phyloP scores from a whole-genome alignment of 2,113 vertebrate species.

The Zosterops japonicus region DNA sequence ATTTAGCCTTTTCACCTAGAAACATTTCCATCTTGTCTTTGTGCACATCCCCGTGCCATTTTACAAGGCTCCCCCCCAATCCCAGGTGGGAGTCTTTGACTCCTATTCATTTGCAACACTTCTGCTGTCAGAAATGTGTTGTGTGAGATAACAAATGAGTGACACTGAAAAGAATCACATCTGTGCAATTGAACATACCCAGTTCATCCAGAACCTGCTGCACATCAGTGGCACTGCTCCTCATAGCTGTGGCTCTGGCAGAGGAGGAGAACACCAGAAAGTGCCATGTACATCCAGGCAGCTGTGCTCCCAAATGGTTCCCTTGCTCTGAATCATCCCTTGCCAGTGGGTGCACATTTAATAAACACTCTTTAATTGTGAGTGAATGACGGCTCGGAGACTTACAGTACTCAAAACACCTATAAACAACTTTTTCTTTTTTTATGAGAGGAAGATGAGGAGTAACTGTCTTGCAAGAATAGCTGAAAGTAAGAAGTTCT shows the following conservation, averaged over 20 bases:
- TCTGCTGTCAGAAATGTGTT: background rate
- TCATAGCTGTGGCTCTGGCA: background rate
- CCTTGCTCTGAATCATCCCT: background rate
- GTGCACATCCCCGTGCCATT: background rate
- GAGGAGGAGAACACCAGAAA: background rate
- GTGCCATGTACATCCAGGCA: fast-evolving
- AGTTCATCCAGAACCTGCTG: background rate
- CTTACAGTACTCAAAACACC: background rate
- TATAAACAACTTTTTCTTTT: background rate
- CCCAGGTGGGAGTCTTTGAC: background rate
- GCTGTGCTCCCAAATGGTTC: background rate
- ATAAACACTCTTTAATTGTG: background rate
- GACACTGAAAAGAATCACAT: background rate
- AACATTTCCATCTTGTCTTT: background rate
- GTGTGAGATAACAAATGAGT: background rate
- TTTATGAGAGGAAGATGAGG: background rate
- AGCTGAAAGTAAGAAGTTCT: background rate
- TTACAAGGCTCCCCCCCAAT: background rate
- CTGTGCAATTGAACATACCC: background rate
- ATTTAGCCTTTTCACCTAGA: background rate
- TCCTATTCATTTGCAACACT: background rate
- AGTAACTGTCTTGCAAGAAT: background rate
- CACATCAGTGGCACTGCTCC: background rate
- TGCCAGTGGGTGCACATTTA: fast-evolving
- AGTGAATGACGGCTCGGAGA: background rate